Base-by-base conservation (phyloP, 2,888 invertebrate genomes). In the Drosophila bunnanda region DNA sequence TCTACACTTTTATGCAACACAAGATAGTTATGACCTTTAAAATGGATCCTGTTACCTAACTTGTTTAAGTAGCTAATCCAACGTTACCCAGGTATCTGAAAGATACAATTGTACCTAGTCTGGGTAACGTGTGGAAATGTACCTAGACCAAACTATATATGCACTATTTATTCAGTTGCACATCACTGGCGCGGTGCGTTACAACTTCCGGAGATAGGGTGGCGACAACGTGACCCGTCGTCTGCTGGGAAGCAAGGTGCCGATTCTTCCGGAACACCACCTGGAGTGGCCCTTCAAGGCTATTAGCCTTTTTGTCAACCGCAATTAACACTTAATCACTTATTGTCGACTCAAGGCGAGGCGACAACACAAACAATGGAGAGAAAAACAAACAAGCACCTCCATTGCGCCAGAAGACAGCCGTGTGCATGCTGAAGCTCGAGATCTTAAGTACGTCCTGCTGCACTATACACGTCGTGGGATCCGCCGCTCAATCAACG, bases 371-470 rank as follows among this genome's bases (percentile, higher is more conserved):
- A 62, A 68, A 32, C 62, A 57, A 38, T 48, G 60, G 67, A 54
- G 46, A 57, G 36, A 41, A 61, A 64, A 48, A 41, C 62, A 64
- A 64, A 65, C 62, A 65, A 50, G 20, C 57, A 59, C 92, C 92
- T 89, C 92, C 92, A 76, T 92, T 91, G 69, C 91, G 90, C 91
- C 91, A 92, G 82, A 92, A 92, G 36, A 92, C 92, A 38, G 92
- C 92, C 43, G 92, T 92, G 78, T 92, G 92, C 92, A 92, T 92
- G 67, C 67, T 84, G 78, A 67, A 57, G 48, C 38, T 39, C n/a
- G 44, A 20, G 36, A 36, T 70, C 22, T 43, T 41, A 34, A 54
- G 46, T 70, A 43, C 59, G 58, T 59, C 59, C 53, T 25, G 53
- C 13, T 36, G 65, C 52, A 65, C 61, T 41, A 13, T 64, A 56